phyloP scores from a whole-genome alignment of 2,113 vertebrate species.

The Malurus cyaneus region DNA sequence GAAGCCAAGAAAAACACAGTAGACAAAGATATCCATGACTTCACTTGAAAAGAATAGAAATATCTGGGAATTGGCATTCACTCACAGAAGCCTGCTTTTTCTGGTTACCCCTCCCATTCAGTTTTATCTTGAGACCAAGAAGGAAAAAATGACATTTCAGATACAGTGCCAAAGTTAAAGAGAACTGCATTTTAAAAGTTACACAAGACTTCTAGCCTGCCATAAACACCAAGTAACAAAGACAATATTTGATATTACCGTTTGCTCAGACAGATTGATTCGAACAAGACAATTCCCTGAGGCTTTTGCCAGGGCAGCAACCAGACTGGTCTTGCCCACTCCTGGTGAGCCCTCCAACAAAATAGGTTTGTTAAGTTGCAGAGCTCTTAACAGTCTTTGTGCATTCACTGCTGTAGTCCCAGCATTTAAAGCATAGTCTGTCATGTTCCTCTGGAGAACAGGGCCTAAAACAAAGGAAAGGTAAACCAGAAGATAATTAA shows the following conservation, averaged over 20 bases:
- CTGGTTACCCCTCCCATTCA: not conserved
- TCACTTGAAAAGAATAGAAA: not conserved
- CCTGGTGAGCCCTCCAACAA: constrained; percentile 95
- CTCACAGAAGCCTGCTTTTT: not conserved
- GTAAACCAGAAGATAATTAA: not conserved
- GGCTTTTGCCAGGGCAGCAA: constrained; percentile 90
- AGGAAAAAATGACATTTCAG: not conserved
- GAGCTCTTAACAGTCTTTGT: constrained; percentile 87
- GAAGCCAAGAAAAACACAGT: not conserved
- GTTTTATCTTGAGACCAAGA: not conserved
- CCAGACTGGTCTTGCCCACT: constrained; percentile 96
- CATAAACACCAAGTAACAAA: not conserved
- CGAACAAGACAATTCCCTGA: constrained; percentile 91
- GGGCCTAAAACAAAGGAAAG: constrained; percentile 73
- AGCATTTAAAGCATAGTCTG: constrained; percentile 88
- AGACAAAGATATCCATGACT: not conserved
- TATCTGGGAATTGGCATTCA: not conserved
- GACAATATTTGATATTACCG: constrained; percentile 71
- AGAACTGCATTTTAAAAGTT: not conserved
- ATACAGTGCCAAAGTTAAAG: not conserved
- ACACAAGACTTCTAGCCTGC: not conserved
- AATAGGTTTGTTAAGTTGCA: constrained; percentile 90
- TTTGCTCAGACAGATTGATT: constrained; percentile 98
- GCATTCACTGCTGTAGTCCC: constrained; percentile 93
- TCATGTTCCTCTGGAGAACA: constrained; percentile 69